Percentiles rank a stretch among this genome's conserved stretches.
Conservation (phyloP, 2,797 vertebrate genomes). For the Protosalanx chinensis region DNA sequence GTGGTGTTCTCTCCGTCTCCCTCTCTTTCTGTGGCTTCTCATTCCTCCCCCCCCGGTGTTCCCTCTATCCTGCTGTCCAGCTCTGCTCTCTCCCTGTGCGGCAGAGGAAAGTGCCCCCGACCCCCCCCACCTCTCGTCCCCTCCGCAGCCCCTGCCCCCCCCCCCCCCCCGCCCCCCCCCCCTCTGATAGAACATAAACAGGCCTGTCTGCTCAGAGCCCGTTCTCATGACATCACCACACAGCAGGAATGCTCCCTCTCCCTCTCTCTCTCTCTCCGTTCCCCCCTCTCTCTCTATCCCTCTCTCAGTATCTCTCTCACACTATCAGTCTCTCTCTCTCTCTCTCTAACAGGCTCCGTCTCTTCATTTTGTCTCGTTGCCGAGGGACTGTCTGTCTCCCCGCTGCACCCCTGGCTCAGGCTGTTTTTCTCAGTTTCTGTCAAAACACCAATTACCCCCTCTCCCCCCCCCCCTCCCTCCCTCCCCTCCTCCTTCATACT, state of each 20-base stretch:
- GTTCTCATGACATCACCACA: conserved; percentile 84
- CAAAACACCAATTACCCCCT: background rate
- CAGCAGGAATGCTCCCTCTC: conserved; percentile 73
- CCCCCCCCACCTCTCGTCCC: conserved; percentile 48
- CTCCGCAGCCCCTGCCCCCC: conserved; percentile 61
- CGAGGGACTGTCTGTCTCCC: background rate
- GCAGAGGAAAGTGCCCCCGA: conserved; percentile 71
- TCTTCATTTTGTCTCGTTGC: background rate
- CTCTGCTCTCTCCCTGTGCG: conserved; percentile 46
- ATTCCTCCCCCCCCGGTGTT: no score
- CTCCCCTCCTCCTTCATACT: conserved; percentile 18
- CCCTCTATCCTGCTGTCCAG: background rate
- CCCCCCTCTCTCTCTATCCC: conserved; percentile 71
- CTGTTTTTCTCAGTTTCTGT: conserved; percentile 10
- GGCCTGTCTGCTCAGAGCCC: conserved; percentile 75
- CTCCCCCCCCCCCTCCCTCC: conserved; percentile 28
- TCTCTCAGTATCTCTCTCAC: conserved; percentile 28
- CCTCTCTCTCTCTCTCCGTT: conserved; percentile 25
- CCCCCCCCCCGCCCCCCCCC: conserved; percentile 59
- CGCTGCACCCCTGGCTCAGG: background rate
- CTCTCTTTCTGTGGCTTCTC: no score
- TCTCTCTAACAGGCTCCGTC: conserved; percentile 16
- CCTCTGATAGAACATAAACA: conserved; percentile 78
- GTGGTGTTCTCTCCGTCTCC: no score
- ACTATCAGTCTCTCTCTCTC: conserved; percentile 18